Base-by-base conservation (phyloP, 2,888 invertebrate species). In the Drosophila macrospina region DNA sequence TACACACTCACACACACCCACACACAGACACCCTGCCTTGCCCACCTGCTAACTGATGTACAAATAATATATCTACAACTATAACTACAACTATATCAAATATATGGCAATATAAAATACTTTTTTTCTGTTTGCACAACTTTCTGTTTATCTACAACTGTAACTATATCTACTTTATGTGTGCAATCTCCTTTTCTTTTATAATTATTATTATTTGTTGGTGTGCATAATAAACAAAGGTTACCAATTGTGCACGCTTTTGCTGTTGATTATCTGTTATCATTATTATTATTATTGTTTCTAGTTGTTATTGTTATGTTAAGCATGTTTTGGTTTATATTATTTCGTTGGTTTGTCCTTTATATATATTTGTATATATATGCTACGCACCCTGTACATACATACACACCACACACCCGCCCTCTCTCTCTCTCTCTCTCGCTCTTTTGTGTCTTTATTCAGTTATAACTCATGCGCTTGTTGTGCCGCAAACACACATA, bases 221-320 rank as follows among this genome's bases (percentile, higher is more conserved):
- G 41, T 36, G 48, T 63, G 69, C 68, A 69, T 56, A 76, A 85
- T 76, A 76, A 85, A 68, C n/a, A 66, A 45, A 37, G 66, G 48
- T 54, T 48, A 45, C 47, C 57, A 37, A 66, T 65, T 59, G 65
- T 77, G 88, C 90, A 90, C 90, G 87, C 90, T 87, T 86, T 74
- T 20, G 20, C 20, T 20, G 20, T 20, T 20, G 20, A n/a, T 20
- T 20, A 20, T 51, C 69, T 77, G 68, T 77, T 70, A 45, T 37
- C 42, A 20, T 55, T 32, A 36, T 61, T 51, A 8, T 37, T 69
- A n/a, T 54, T 61, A 20, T 69, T 36, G 37, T 62, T 60, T 51
- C 16, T 59, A 24, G 37, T 64, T 70, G 26, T 37, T 42, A 30
- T 42, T 47, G 15, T 37, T 41, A 59, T 69, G 39, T 74, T 71